Conservation (phyloP, 1,140 invertebrate genomes). For the Leptinotarsa undecemlineata region DNA sequence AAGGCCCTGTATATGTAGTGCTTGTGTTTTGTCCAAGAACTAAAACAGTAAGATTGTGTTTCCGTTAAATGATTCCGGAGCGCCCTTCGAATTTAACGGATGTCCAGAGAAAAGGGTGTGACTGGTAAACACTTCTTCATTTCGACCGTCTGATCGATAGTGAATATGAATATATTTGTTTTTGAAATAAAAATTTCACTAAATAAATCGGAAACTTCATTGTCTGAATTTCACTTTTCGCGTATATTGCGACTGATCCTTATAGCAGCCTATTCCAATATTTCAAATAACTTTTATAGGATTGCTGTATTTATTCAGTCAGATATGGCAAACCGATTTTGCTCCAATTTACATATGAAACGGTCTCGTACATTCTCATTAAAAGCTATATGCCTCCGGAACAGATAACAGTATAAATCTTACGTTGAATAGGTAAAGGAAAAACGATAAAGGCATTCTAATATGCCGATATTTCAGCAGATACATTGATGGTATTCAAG, state of each 20-base stretch:
- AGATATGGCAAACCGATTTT: slow-evolving; percentile 13
- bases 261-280: neutral
- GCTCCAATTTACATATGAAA: slow-evolving; percentile 13
- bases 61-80: too few relatives aligned
- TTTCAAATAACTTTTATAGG: slow-evolving; percentile 3
- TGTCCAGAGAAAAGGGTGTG: too few relatives aligned
- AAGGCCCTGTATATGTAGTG: too few relatives aligned
- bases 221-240: neutral
- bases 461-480: slow-evolving; percentile 24
- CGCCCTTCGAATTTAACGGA: too few relatives aligned
- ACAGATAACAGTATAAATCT: slow-evolving; percentile 20
- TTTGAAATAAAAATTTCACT: too few relatives aligned
- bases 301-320: neutral
- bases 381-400: slow-evolving; percentile 7
- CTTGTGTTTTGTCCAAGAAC: too few relatives aligned
- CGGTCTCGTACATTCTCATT: slow-evolving; percentile 18
- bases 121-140: too few relatives aligned
- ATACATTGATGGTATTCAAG: slow-evolving; percentile 25
- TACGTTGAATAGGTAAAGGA: slow-evolving; percentile 13
- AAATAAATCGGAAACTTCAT: too few relatives aligned
- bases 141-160: too few relatives aligned
- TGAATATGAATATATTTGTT: too few relatives aligned
- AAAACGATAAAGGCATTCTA: slow-evolving; percentile 25
- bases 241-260: neutral
- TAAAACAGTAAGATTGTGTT: too few relatives aligned